These are phyloP conservation scores for Oreohelix idahoensis DNA, from an alignment of 1,140 invertebrate species.

Conservation along the genomic window DNA sequence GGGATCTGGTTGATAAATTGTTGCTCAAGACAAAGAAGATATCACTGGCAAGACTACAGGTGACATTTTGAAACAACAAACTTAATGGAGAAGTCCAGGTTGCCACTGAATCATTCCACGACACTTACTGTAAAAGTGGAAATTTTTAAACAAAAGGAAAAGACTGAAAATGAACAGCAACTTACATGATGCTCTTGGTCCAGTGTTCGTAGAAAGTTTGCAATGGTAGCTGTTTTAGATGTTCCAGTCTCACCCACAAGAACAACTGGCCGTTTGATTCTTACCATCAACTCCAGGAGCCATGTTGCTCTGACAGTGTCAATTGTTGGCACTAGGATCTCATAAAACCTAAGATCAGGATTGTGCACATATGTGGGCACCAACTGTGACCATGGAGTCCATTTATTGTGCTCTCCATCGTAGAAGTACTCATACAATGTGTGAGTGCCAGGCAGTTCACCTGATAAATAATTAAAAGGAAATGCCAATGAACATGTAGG, in stretches of 20 bases:
- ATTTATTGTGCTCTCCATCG: slow-evolving; percentile 79
- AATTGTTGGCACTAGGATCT: slow-evolving; percentile 90
- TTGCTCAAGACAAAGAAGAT: no score
- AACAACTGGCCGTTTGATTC: slow-evolving; percentile 83
- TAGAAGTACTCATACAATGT: slow-evolving; percentile 88
- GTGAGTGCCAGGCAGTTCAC: slow-evolving; percentile 80
- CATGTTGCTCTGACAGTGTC: slow-evolving; percentile 87
- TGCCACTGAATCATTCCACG: not conserved
- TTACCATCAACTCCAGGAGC: slow-evolving; percentile 85
- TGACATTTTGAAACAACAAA: no score
- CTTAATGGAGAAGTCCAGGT: no score
- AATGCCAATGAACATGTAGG: not conserved
- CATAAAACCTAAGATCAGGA: slow-evolving; percentile 80
- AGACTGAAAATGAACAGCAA: no score
- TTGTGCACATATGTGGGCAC: slow-evolving; percentile 85
- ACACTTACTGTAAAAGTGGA: not conserved
- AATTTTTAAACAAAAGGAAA: not conserved
- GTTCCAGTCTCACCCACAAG: slow-evolving; percentile 91
- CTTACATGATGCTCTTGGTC: slow-evolving; percentile 80
- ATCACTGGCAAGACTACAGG: no score
- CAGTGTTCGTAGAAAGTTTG: slow-evolving; percentile 84
- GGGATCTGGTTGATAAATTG: no score
- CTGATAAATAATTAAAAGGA: slow-evolving; percentile 65
- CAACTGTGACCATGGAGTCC: slow-evolving; percentile 88
- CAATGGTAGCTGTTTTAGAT: slow-evolving; percentile 90